Evolutionary conservation across 2,113 vertebrate species (phyloP).

Genomic region (Takifugu flavidus): DNA sequence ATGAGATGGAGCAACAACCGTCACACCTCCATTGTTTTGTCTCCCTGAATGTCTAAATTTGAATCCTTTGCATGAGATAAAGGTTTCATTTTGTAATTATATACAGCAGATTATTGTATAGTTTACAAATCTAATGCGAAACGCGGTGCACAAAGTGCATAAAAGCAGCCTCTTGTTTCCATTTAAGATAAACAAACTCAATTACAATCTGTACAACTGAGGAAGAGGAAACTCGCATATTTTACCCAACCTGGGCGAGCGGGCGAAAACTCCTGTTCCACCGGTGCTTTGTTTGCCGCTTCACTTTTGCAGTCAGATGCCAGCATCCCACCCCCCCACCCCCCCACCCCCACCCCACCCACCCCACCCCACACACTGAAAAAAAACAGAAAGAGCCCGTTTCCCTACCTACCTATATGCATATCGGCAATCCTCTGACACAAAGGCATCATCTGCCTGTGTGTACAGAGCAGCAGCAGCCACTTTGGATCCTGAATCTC

Average conservation of each 20-base stretch:
- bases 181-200: slow-evolving; percentile 61
- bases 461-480: slow-evolving; percentile 73
- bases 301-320: slow-evolving; percentile 45
- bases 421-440: slow-evolving; percentile 64
- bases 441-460: slow-evolving; percentile 73
- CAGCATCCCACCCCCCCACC: background rate
- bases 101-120: slow-evolving; percentile 33
- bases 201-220: slow-evolving; percentile 59
- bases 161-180: slow-evolving; percentile 57
- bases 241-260: slow-evolving; percentile 53
- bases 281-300: slow-evolving; percentile 55
- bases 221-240: slow-evolving; percentile 45
- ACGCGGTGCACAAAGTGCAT: slow-evolving; percentile 34
- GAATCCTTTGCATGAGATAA: too few relatives aligned
- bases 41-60: too few relatives aligned
- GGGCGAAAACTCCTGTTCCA: slow-evolving; percentile 52
- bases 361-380: background rate
- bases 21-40: background rate
- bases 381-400: slow-evolving; percentile 34
- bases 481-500: slow-evolving; percentile 79
- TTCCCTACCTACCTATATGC: slow-evolving; percentile 58
- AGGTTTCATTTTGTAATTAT: background rate
- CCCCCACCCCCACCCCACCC: too few relatives aligned
- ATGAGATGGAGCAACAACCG: slow-evolving; percentile 2
- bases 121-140: background rate